Conservation (phyloP, 1,140 invertebrate genomes). For the Hylaeus anthracinus region DNA sequence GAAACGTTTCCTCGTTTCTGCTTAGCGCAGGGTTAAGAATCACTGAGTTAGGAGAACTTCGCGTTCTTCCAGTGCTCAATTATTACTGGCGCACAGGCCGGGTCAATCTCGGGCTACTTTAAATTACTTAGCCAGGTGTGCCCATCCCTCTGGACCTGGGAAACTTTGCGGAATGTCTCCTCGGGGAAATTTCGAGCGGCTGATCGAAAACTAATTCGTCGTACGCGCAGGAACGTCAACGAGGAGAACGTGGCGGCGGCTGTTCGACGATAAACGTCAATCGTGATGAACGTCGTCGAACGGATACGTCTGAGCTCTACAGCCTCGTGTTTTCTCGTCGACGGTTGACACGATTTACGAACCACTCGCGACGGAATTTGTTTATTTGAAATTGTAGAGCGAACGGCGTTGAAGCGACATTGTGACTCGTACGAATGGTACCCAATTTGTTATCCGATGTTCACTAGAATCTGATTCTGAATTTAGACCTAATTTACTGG, state of each 20-base stretch:
- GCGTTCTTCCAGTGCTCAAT: conserved; percentile 53
- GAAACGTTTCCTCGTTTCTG: too few relatives aligned
- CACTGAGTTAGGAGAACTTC: conserved; percentile 7
- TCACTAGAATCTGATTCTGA: too few relatives aligned
- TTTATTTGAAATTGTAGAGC: too few relatives aligned
- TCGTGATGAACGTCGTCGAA: background rate
- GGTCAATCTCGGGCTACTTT: conserved; percentile 65
- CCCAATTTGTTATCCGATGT: too few relatives aligned
- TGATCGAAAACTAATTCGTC: conserved; percentile 65
- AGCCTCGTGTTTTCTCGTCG: background rate
- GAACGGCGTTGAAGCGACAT: too few relatives aligned
- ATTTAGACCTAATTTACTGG: too few relatives aligned
- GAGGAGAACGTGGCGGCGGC: background rate
- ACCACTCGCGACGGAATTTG: too few relatives aligned
- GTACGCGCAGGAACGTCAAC: conserved; percentile 2
- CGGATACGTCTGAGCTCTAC: background rate
- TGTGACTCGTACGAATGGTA: too few relatives aligned
- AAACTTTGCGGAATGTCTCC: conserved; percentile 53
- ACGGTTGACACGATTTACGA: too few relatives aligned
- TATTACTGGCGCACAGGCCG: conserved; percentile 49
- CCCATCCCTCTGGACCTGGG: conserved; percentile 12
- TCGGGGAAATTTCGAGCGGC: conserved; percentile 55
- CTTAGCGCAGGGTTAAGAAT: too few relatives aligned
- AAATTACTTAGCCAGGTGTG: conserved; percentile 59
- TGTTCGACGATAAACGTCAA: conserved; percentile 3